Base-by-base conservation (phyloP, 2,113 vertebrate species). In the Cynocephalus volans region DNA sequence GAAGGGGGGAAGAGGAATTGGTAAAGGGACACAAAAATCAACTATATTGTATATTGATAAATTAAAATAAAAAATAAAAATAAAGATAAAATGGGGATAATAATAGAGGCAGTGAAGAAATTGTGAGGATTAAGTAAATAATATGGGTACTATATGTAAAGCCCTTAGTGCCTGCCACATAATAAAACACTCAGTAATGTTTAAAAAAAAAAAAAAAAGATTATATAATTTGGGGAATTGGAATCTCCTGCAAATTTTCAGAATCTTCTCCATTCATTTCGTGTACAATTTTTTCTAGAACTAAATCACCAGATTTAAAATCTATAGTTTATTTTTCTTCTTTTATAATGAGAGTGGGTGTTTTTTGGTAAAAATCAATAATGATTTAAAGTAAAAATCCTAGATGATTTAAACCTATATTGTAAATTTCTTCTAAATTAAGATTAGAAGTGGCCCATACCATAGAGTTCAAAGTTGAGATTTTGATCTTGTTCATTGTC, bases 171-270 rank as follows among this genome's bases (percentile, higher is more conserved):
- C 41, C 41, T 41, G 41, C 41, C 41, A 41, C 41, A 41, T 41
- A 41, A 41, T 41, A 41, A 41, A 41, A 41, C 41, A 41, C 41
- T 41, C 41, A 41, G 4, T 41, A 41, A 41, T 41, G 41, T 41
- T 41, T n/a, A n/a, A n/a, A 41, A 41, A 41, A 41, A 41, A 41
- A 41, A 41, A 41, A 41, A 41, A 41, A 41, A 41, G 41, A 41
- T 3, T 41, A 41, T 41, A 41, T 41, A 96, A 97, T 96, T 97
- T 97, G 64, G 75, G 36, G 67, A 95, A 83, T 69, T 96, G 45
- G 75, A 84, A 92, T 97, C 81, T 97, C 92, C 70, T 95, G 24
- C 64, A 95, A 62, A 95, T 67, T 92, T 97, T 95, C 18, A 89
- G 70, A 92, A 84, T 84, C 48, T 95, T 93, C 82, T 86, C 60